Percentiles rank a stretch among this genome's conserved stretches.
These are phyloP conservation scores for Carassius gibelio DNA, from an alignment of 2,113 vertebrate genomes.

Conservation along the genomic window DNA sequence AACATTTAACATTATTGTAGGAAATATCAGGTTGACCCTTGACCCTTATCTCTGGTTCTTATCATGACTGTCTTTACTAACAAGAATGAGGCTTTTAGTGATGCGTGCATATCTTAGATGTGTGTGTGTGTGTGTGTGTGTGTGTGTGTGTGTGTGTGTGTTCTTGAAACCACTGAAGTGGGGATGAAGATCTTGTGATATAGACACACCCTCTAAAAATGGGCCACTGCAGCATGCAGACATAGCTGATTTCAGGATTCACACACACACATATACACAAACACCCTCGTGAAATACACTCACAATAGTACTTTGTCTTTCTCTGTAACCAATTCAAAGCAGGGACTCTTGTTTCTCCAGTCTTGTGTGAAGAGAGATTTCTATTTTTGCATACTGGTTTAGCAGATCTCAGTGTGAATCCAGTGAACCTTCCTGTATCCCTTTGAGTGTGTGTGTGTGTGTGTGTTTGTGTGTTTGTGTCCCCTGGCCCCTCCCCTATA, in stretches of 20 bases:
- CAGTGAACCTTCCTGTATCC: background rate
- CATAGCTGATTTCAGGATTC: slow-evolving; percentile 12
- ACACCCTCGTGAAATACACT: slow-evolving; percentile 15
- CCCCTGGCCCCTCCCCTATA: slow-evolving; percentile 25
- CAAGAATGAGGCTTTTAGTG: background rate
- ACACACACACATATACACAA: background rate
- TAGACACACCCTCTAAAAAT: slow-evolving; percentile 43
- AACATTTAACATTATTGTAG: too few species aligned
- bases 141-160: background rate
- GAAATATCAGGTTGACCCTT: too few species aligned
- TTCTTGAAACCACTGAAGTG: slow-evolving; percentile 2
- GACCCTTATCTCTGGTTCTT: background rate
- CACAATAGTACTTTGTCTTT: background rate
- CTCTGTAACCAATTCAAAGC: background rate
- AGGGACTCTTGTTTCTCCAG: background rate
- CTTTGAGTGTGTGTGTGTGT: background rate
- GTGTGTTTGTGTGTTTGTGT: background rate
- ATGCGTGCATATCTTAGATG: background rate
- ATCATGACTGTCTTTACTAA: background rate
- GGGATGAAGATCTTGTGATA: slow-evolving; percentile 30
- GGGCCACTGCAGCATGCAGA: slow-evolving; percentile 52
- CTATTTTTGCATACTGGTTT: background rate
- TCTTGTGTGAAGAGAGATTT: background rate
- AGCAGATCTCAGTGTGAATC: background rate
- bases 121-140: background rate